Evolutionary conservation across 2,113 vertebrate genomes (phyloP), one percentile per base, ranked within the genome.

Genomic region (Pogonocichla stellata): DNA sequence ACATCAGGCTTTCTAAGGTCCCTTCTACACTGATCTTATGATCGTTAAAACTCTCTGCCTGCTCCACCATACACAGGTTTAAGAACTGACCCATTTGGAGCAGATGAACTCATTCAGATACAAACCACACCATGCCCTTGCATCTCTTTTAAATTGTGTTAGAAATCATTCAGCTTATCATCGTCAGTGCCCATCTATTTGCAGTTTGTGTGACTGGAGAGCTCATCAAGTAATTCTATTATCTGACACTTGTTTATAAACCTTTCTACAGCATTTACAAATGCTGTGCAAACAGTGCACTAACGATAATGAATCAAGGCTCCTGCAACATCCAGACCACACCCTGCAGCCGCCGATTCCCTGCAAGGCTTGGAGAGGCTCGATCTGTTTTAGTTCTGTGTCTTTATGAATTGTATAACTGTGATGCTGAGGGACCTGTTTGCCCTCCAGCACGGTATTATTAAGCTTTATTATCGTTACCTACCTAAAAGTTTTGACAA

Each of bases 161-260:
- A 88, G 50, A 88, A 94, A 82, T 66, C 31, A 65, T 66, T 78
- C 72, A 31, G 29, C 28, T 88, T 88, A 19, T 93, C 58, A 72
- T 70, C 64, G 51, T 64, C 84, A 93, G 14, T 48, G 72, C 64
- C 48, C 78, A 74, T 83, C 15, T 5, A 71, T 88, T 80, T 80
- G 75, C 72, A 93, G 51, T n/a, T 66, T 64, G 64, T 91, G 60
- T 79, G 77, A 78, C 82, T 77, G 40, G 51, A 92, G 91, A 95
- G 23, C 51, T 93, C 71, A 88, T 80, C 67, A 74, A 91, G 65
- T 74, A 86, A 65, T 87, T 82, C 70, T 70, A 26, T 80, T 93
- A 93, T 70, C 90, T 92, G 79, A 74, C 79, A 78, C 65, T 80
- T 95, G 67, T 88, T 95, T 95, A 90, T 83, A 95, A 96, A 95